Evolutionary conservation across 2,113 vertebrate genomes (phyloP), one percentile per base, ranked within the genome.

Genomic region (Scalopus aquaticus): DNA sequence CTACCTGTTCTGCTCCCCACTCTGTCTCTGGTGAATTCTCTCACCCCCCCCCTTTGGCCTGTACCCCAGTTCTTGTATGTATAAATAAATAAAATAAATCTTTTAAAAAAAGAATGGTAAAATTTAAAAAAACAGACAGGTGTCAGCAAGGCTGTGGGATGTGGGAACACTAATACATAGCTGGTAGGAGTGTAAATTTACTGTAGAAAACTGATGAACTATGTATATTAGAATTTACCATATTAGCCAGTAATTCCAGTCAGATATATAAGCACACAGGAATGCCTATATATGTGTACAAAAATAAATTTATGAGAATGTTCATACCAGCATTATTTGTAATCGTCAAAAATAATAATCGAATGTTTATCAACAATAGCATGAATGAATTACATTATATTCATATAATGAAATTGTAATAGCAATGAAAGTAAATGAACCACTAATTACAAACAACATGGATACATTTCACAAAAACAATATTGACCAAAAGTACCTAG

Each of bases 361-460:
- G 74, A 73, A 39, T 73, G 26, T 37, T 26, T 32, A 73, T 49
- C 56, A 64, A 74, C 39, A 82, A 37, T 30, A 62, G 26, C 51
- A 11, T 76, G 85, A 91, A 91, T 58, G 60, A 74, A 73, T 91
- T 58, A 60, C 78, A 64, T 79, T 90, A 69, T 90, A 90, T 56
- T 90, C 6, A 80, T 58, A 42, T 30, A 67, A 28, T 49, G 26
- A 49, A 72, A 82, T 62, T 51, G 6, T 64, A 81, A 67, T 24
- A 72, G 20, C 26, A 73, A 49, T 64, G 42, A n/a, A 64, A 91
- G 35, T 46, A 8, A 82, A 46, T 73, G n/a, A 46, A 72, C 39
- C 22, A 30, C 42, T 73, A 30, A 51, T 82, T 24, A 64, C 12
- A 51, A 58, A 80, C 39, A 72, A 37, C 56, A 62, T 39, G 42